A percentile compares a stretch with the other conserved stretches of the same genome.
Conservation (phyloP, 2,113 vertebrate genomes). For the Drymodes brunneopygia region DNA sequence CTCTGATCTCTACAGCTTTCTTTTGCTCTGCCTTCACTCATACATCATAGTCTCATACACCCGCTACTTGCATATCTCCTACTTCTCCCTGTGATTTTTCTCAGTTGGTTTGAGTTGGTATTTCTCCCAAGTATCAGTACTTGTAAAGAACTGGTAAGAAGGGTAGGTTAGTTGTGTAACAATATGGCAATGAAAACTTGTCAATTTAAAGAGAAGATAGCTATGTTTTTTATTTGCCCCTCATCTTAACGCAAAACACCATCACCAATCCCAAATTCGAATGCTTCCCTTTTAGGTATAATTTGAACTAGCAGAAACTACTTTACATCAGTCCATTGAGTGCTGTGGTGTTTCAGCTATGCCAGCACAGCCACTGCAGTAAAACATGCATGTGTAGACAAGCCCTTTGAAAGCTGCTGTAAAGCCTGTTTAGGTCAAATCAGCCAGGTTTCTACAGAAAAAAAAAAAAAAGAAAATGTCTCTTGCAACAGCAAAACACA, state of each 20-base stretch:
- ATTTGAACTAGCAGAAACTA: not conserved
- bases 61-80: not conserved
- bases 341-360: slow-evolving; percentile 11
- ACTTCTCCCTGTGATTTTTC: not conserved
- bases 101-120: not conserved
- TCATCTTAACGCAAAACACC: not conserved
- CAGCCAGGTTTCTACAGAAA: not conserved
- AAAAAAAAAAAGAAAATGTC: not conserved
- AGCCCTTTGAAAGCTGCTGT: slow-evolving; percentile 18
- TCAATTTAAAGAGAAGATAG: not conserved
- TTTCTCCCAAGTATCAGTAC: not conserved
- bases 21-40: not conserved
- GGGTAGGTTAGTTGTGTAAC: not conserved
- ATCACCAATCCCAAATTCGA: not conserved
- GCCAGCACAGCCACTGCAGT: slow-evolving; percentile 8
- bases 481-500: slow-evolving; percentile 40
- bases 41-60: not conserved
- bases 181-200: not conserved
- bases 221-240: not conserved
- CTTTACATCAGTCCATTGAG: not conserved
- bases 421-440: slow-evolving; percentile 52
- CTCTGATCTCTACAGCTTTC: not conserved
- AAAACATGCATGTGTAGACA: slow-evolving; percentile 35
- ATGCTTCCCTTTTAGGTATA: not conserved
- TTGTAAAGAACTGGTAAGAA: not conserved